Evolutionary conservation across 1,140 invertebrate species (phyloP).

Genomic region (Wiebesia pumilae): DNA sequence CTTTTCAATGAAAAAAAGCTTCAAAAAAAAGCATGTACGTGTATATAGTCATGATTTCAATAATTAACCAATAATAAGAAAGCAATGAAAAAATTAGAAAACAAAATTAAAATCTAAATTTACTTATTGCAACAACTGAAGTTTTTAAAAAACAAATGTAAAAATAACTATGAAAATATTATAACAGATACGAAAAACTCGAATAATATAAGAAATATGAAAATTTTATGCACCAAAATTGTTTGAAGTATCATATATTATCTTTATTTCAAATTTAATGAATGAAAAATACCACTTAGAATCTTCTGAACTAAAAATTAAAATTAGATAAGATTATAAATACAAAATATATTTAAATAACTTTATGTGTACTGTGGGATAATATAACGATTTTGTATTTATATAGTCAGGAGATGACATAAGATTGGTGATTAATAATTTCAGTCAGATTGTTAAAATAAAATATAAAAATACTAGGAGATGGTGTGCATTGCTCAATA

Average conservation of each 20-base stretch:
- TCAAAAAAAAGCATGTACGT: too few relatives aligned
- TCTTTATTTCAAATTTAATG: slow-evolving; percentile 60
- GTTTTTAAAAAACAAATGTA: too few relatives aligned
- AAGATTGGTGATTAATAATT: slow-evolving; percentile 30
- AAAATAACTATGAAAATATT: too few relatives aligned
- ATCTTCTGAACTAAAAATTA: slow-evolving; percentile 62
- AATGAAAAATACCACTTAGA: slow-evolving; percentile 60
- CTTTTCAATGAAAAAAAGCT: too few relatives aligned
- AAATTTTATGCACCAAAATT: slow-evolving; percentile 44
- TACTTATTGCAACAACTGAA: too few relatives aligned
- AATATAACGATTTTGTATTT: slow-evolving; percentile 74
- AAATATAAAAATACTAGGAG: slow-evolving; percentile 10
- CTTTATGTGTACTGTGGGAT: slow-evolving; percentile 68
- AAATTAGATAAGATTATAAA: slow-evolving; percentile 63
- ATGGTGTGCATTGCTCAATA: neutral
- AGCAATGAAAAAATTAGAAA: too few relatives aligned
- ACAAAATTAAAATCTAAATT: too few relatives aligned
- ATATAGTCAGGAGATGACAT: slow-evolving; percentile 65
- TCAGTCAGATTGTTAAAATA: neutral
- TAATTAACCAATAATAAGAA: too few relatives aligned
- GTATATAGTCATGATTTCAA: too few relatives aligned
- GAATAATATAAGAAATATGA: too few relatives aligned
- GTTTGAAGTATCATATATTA: slow-evolving; percentile 45
- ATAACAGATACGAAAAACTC: too few relatives aligned
- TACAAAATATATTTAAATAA: slow-evolving; percentile 62